Percentiles rank a stretch among this genome's conserved stretches.
Conservation (phyloP, 1,140 invertebrate genomes). For the Diuraphis noxia region DNA sequence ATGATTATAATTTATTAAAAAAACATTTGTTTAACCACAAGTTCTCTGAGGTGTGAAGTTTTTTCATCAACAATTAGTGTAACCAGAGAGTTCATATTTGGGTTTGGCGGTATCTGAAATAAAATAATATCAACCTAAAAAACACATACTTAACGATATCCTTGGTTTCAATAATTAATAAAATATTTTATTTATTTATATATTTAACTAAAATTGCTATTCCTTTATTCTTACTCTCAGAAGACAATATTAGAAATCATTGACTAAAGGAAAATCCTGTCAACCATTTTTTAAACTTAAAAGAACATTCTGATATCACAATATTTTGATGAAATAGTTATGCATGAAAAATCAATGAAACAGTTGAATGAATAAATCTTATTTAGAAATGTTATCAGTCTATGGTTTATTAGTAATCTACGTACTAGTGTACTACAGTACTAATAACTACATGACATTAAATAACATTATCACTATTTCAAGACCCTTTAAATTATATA, state of each 20-base stretch:
- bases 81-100: not conserved
- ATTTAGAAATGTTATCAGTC: too few relatives aligned
- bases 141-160: not conserved
- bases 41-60: conserved; percentile 27
- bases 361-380: too few relatives aligned
- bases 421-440: too few relatives aligned
- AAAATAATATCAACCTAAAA: not conserved
- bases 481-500: too few relatives aligned
- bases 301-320: too few relatives aligned
- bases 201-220: not conserved
- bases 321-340: too few relatives aligned
- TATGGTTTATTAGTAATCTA: too few relatives aligned
- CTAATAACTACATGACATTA: too few relatives aligned
- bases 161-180: not conserved
- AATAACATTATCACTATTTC: too few relatives aligned
- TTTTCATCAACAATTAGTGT: conserved; percentile 4
- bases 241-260: not conserved
- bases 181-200: not conserved
- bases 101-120: conserved; percentile 13
- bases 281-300: too few relatives aligned
- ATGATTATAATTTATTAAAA: too few relatives aligned
- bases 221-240: not conserved
- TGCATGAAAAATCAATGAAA: too few relatives aligned
- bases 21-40: conserved; percentile 20
- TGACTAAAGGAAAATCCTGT: not conserved